Conservation (phyloP, 2,113 vertebrate species). For the Oryctolagus cuniculus region DNA sequence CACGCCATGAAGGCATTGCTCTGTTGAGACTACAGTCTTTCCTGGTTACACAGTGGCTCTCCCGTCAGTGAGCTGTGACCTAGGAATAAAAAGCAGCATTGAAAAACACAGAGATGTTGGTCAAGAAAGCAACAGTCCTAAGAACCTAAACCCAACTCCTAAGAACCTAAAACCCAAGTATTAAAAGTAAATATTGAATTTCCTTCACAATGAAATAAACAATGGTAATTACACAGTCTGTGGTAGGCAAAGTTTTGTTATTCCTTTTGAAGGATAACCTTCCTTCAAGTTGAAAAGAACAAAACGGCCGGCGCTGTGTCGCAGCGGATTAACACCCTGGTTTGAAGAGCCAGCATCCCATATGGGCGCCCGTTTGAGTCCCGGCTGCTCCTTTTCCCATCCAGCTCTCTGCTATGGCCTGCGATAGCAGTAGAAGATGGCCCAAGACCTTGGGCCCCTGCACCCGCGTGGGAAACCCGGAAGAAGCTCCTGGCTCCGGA, state of each 20-base stretch:
- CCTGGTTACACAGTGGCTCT: too few species aligned
- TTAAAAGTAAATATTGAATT: rapidly evolving
- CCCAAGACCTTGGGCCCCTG: too few species aligned
- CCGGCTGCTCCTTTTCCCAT: too few species aligned
- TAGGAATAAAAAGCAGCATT: neutral
- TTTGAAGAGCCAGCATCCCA: too few species aligned
- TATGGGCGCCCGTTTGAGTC: too few species aligned
- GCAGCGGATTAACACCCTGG: too few species aligned
- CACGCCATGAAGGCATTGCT: too few species aligned
- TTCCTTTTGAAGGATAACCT: neutral
- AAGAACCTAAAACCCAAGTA: neutral
- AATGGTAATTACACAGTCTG: neutral
- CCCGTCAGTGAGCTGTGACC: neutral
- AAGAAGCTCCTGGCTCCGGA: too few species aligned
- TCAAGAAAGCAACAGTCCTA: neutral
- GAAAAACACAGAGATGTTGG: neutral
- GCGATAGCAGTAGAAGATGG: too few species aligned
- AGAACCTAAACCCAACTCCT: neutral
- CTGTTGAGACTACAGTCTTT: neutral
- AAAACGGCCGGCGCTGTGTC: too few species aligned
- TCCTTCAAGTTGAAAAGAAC: neutral
- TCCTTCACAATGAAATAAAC: neutral
- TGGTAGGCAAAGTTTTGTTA: neutral
- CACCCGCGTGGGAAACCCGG: too few species aligned
- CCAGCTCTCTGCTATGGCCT: too few species aligned